A percentile compares a stretch with the other conserved stretches of the same genome.
Conservation (phyloP, 1,140 invertebrate genomes). For the Melitaea cinxia region DNA sequence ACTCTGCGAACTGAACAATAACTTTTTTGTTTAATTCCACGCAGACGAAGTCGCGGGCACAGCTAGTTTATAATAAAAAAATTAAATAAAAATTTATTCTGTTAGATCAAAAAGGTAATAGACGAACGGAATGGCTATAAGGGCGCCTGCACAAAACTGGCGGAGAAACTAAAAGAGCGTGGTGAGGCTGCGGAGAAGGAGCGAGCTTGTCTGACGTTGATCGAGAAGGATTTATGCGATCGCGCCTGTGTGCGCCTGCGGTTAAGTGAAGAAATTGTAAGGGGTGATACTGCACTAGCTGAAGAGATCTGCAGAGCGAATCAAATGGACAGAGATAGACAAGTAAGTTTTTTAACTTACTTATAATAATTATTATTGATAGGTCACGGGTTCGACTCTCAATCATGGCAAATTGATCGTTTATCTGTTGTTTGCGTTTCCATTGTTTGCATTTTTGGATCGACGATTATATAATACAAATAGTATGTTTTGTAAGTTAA, state of each 20-base stretch:
- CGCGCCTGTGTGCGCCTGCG: conserved; percentile 42
- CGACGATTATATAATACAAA: too few relatives aligned
- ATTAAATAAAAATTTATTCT: not conserved
- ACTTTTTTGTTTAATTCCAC: too few relatives aligned
- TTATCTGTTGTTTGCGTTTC: too few relatives aligned
- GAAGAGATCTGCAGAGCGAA: conserved; percentile 50
- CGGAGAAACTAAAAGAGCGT: conserved; percentile 45
- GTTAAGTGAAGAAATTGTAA: conserved; percentile 51
- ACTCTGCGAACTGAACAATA: too few relatives aligned
- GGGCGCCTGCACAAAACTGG: conserved; percentile 39
- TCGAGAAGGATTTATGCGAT: conserved; percentile 57
- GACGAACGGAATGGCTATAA: conserved; percentile 62
- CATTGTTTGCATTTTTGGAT: too few relatives aligned
- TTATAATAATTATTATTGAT: not conserved
- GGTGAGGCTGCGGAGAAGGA: conserved; percentile 46
- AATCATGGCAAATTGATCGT: too few relatives aligned
- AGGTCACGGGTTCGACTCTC: too few relatives aligned
- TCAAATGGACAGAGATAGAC: conserved; percentile 61
- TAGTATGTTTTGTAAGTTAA: too few relatives aligned
- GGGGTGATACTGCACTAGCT: conserved; percentile 43
- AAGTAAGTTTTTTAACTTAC: conserved; percentile 35
- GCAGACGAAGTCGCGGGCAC: too few relatives aligned
- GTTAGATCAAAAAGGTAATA: conserved; percentile 58
- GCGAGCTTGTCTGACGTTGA: conserved; percentile 29
- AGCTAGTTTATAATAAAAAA: too few relatives aligned